phyloP scores from a whole-genome alignment of 1,140 invertebrate species.

The Brachionus rubens region DNA sequence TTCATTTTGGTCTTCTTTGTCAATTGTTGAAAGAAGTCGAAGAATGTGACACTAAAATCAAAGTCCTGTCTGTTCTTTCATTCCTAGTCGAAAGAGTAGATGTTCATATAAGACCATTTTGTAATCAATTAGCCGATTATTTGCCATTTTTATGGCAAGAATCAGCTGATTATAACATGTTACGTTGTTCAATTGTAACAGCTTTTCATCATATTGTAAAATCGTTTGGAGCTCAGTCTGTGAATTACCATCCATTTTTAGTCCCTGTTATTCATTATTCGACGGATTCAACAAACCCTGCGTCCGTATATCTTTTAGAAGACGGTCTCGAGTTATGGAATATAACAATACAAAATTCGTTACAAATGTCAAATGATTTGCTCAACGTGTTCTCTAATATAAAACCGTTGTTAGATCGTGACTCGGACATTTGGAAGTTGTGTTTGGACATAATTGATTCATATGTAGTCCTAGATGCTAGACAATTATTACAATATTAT shows the following conservation, averaged over 20 bases:
- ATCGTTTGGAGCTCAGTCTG: constrained; percentile 66
- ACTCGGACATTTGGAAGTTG: constrained; percentile 73
- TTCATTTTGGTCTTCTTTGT: constrained; percentile 75
- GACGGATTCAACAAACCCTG: constrained; percentile 74
- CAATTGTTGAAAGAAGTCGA: constrained; percentile 77
- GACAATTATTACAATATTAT: constrained; percentile 70
- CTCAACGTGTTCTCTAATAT: constrained; percentile 74
- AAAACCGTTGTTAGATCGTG: constrained; percentile 73
- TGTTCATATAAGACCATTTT: constrained; percentile 69
- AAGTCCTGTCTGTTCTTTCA: constrained; percentile 81
- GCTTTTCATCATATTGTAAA: constrained; percentile 74
- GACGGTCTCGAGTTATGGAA: constrained; percentile 87
- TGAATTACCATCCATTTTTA: constrained; percentile 68
- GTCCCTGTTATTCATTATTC: constrained; percentile 72
- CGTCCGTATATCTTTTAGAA: constrained; percentile 82
- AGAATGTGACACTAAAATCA: constrained; percentile 87
- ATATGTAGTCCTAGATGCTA: constrained; percentile 76
- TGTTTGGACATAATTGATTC: constrained; percentile 76
- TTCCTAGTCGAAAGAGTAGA: constrained; percentile 83
- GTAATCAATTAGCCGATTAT: constrained; percentile 71
- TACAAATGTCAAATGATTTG: constrained; percentile 61
- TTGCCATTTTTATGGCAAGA: constrained; percentile 81
- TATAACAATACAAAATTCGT: constrained; percentile 73
- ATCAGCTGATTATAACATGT: constrained; percentile 80
- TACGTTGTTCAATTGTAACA: constrained; percentile 83